Conservation (phyloP, 1,140 invertebrate genomes). For the Brachionus rubens region DNA sequence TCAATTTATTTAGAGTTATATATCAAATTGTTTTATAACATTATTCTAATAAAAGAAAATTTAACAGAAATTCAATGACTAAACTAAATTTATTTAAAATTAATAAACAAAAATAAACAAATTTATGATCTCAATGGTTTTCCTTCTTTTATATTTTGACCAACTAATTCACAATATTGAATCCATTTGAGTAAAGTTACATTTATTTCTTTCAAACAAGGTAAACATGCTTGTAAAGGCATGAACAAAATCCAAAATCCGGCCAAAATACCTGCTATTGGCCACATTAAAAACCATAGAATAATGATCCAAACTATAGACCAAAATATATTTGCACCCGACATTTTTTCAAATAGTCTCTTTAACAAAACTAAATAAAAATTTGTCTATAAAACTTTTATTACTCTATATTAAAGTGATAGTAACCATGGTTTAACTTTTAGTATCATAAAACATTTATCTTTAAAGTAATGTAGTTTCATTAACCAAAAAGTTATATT, state of each 20-base stretch:
- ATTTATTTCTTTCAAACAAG: constrained; percentile 8
- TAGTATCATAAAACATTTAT: too few species aligned
- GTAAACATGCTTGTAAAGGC: constrained; percentile 21
- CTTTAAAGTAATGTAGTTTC: too few species aligned
- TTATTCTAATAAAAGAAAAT: too few species aligned
- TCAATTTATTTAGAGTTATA: too few species aligned
- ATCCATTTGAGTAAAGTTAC: constrained; percentile 30
- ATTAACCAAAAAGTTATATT: too few species aligned
- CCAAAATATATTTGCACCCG: background rate
- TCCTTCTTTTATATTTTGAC: constrained; percentile 32
- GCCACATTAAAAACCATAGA: constrained; percentile 40
- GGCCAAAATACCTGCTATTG: constrained; percentile 5
- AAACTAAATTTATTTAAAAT: too few species aligned
- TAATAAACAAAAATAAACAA: background rate
- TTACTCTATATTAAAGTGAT: too few species aligned
- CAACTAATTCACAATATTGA: constrained; percentile 9
- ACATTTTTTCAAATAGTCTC: background rate
- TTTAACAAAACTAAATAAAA: background rate
- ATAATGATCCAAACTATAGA: constrained; percentile 31
- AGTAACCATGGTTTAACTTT: background rate
- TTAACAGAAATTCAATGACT: too few species aligned
- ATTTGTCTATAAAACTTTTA: background rate
- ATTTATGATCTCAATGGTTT: background rate
- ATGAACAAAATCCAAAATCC: constrained; percentile 28
- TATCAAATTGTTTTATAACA: too few species aligned